These are phyloP conservation scores for Gortyna flavago DNA, from an alignment of 2,888 invertebrate species.

Conservation along the genomic window DNA sequence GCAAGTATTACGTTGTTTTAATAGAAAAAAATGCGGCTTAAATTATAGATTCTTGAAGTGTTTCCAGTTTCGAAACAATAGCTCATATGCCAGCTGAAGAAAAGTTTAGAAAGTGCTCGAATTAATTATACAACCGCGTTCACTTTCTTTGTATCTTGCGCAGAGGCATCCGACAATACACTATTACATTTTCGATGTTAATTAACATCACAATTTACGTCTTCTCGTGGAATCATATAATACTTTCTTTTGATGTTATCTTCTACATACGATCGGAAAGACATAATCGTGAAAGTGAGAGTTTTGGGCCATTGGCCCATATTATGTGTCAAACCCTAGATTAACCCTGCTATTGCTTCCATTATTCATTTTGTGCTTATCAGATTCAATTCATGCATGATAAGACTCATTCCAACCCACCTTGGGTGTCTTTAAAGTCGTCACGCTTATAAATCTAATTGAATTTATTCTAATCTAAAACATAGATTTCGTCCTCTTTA, in stretches of 20 bases:
- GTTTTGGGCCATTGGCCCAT: background rate
- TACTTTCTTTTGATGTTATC: constrained; percentile 28
- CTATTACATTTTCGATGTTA: constrained; percentile 46
- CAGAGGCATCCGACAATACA: constrained; percentile 36
- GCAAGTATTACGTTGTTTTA: constrained; percentile 3
- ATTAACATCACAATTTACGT: constrained; percentile 50
- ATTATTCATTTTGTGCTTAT: background rate
- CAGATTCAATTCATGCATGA: background rate
- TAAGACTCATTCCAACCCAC: too few relatives aligned
- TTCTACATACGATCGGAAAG: constrained; percentile 14
- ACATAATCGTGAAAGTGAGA: constrained; percentile 5
- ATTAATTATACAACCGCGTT: constrained; percentile 63
- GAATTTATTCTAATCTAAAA: background rate
- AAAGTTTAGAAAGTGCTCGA: constrained; percentile 65
- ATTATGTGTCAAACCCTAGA: background rate
- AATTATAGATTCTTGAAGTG: constrained; percentile 42
- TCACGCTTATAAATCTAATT: background rate
- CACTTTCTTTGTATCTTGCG: constrained; percentile 60
- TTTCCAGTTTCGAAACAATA: constrained; percentile 56
- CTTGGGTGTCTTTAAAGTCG: background rate
- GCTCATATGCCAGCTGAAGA: constrained; percentile 50
- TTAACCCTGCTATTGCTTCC: background rate
- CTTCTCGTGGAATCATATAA: constrained; percentile 35
- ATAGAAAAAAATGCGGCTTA: constrained; percentile 29
- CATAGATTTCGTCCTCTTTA: background rate